Percentiles rank a stretch among this genome's conserved stretches.
phyloP scores from a whole-genome alignment of 2,797 vertebrate species.

The Pteronotus mesoamericanus region DNA sequence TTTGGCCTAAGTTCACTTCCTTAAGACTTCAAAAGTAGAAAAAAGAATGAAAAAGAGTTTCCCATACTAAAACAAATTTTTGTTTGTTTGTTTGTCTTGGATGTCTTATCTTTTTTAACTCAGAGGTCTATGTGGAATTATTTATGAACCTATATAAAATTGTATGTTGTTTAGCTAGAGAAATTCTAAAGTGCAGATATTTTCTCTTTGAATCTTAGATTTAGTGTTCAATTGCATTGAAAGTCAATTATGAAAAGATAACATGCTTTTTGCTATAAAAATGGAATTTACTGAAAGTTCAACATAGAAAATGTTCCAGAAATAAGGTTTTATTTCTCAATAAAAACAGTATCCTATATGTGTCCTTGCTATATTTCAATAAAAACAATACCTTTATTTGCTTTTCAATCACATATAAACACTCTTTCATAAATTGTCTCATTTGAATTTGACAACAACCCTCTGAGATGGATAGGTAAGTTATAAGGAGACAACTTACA shows the following conservation, averaged over 20 bases:
- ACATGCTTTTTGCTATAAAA: not conserved
- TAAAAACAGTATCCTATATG: not conserved
- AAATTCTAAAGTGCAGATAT: slow-evolving; percentile 10
- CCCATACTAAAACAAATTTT: not conserved
- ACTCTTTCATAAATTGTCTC: not conserved
- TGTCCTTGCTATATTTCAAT: not conserved
- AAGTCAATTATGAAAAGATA: not conserved
- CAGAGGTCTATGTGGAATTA: not conserved
- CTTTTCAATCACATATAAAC: not conserved
- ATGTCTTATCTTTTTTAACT: not conserved
- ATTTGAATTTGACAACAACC: not conserved
- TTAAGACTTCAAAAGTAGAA: not conserved
- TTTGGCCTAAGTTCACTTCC: not conserved
- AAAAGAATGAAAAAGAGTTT: not conserved
- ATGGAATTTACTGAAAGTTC: not conserved
- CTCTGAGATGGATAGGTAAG: not conserved
- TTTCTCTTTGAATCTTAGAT: not conserved
- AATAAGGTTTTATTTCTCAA: not conserved
- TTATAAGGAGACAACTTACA: not conserved
- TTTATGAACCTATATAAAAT: not conserved
- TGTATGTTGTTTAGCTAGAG: not conserved
- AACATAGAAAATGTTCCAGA: not conserved
- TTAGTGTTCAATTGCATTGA: not conserved
- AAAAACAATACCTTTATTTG: not conserved
- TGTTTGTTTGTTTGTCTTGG: not conserved